Evolutionary conservation across 2,113 vertebrate species (phyloP).

Genomic region (Myotis yumanensis): DNA sequence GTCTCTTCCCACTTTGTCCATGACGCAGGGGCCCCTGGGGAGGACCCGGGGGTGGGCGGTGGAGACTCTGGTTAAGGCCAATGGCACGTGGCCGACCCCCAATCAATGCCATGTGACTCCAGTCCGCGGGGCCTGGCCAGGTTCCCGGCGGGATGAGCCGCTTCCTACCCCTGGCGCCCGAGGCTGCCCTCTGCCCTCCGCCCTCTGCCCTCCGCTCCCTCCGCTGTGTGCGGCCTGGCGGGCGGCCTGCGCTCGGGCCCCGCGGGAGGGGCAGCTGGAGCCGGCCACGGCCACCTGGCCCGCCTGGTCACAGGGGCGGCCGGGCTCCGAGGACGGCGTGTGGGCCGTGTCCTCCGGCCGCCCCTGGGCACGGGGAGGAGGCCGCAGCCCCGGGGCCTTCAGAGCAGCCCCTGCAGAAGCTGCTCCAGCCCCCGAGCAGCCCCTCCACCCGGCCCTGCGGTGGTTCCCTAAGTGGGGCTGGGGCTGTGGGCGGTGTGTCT

Average conservation of each 20-base stretch:
- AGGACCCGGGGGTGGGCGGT: neutral
- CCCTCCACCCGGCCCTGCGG: neutral
- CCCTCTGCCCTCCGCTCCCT: neutral
- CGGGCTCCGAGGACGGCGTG: neutral
- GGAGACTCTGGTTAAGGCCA: neutral
- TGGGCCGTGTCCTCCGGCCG: neutral
- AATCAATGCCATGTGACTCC: accelerated
- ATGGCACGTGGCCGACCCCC: neutral
- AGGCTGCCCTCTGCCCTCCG: neutral
- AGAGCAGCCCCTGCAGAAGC: neutral
- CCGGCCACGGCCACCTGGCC: neutral
- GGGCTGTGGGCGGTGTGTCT: neutral
- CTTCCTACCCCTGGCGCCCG: slow-evolving; percentile 1
- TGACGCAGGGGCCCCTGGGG: neutral
- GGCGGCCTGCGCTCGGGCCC: neutral
- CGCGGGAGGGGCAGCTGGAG: neutral
- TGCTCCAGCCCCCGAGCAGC: too few relatives aligned
- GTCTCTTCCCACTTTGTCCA: too few relatives aligned
- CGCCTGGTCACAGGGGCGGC: neutral
- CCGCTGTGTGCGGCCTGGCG: neutral
- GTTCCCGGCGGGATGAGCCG: neutral
- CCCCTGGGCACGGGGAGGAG: neutral
- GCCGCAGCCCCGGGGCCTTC: neutral
- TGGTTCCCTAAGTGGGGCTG: neutral
- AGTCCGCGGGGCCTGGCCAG: neutral